phyloP scores from a whole-genome alignment of 2,797 vertebrate species.

The Fistularia tabacaria region DNA sequence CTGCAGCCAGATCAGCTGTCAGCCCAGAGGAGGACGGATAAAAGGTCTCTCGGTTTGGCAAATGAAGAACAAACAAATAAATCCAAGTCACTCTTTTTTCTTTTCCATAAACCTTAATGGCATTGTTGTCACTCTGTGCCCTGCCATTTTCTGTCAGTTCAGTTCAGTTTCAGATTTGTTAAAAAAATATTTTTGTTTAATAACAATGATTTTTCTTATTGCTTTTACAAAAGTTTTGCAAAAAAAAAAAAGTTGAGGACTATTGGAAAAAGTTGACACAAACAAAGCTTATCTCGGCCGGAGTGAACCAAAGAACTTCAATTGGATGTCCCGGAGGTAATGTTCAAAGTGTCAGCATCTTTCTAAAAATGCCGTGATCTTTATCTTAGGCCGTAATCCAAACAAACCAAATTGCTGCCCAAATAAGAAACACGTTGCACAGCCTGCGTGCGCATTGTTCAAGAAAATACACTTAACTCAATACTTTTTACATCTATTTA shows the following conservation, averaged over 20 bases:
- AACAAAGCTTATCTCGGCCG: conserved; percentile 26
- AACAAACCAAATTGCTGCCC: conserved; percentile 5
- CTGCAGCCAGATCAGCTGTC: conserved; percentile 47
- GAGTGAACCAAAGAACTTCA: conserved; percentile 23
- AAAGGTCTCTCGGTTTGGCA: conserved; percentile 14
- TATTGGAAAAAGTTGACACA: conserved; percentile 2
- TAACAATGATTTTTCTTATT: background rate
- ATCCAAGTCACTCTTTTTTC: conserved; percentile 20
- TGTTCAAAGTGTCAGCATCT: conserved; percentile 39
- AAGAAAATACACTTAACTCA: background rate
- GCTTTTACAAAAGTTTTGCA: no score
- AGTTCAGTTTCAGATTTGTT: background rate
- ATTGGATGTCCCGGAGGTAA: conserved; percentile 24
- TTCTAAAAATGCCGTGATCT: conserved; percentile 27
- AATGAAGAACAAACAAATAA: conserved; percentile 43
- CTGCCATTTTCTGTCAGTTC: background rate
- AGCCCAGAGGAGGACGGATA: conserved; percentile 24
- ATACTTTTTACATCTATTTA: background rate
- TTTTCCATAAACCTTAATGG: conserved; percentile 4
- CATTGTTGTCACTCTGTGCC: background rate
- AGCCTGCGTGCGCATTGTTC: background rate
- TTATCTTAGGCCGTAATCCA: conserved; percentile 29
- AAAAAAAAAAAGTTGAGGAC: background rate
- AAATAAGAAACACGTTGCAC: background rate
- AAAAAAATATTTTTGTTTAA: background rate